These are phyloP conservation scores for Ceyx margarethae DNA, from an alignment of 2,113 vertebrate species.

Conservation along the genomic window DNA sequence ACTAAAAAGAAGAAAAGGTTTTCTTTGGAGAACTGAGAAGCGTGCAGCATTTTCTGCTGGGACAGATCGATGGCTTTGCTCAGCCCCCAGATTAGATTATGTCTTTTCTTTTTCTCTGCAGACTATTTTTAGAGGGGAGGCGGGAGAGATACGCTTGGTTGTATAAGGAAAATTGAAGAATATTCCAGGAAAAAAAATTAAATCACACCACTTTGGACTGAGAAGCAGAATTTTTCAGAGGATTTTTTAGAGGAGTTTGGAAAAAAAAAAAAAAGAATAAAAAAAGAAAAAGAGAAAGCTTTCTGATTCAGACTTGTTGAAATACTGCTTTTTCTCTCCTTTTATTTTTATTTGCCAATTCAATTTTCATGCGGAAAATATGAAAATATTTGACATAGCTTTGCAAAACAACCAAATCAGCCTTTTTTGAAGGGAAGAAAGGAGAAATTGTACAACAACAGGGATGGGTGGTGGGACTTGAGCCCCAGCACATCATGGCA, in stretches of 20 bases:
- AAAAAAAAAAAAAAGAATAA: neutral
- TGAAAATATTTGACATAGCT: neutral
- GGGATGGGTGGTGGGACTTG: fast-evolving
- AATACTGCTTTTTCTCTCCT: neutral
- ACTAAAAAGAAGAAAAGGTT: neutral
- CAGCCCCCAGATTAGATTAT: neutral
- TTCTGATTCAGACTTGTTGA: neutral
- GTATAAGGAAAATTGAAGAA: conserved; percentile 20
- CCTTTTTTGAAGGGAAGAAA: neutral
- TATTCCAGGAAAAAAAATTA: neutral
- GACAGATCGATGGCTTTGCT: neutral
- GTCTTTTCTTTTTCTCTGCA: conserved; percentile 29
- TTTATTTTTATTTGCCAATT: neutral
- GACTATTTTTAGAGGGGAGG: neutral
- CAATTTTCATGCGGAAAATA: neutral
- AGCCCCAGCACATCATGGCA: neutral
- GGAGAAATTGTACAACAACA: neutral
- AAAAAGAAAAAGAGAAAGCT: neutral
- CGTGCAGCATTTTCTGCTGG: neutral
- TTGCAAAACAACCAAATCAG: neutral
- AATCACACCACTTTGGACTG: neutral
- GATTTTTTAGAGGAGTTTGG: neutral
- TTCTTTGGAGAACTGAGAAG: conserved; percentile 4
- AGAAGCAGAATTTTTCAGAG: neutral
- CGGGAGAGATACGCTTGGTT: neutral